A percentile compares a stretch with the other conserved stretches of the same genome.
Conservation (phyloP, 2,113 vertebrate species). For the Cichladusa arquata region DNA sequence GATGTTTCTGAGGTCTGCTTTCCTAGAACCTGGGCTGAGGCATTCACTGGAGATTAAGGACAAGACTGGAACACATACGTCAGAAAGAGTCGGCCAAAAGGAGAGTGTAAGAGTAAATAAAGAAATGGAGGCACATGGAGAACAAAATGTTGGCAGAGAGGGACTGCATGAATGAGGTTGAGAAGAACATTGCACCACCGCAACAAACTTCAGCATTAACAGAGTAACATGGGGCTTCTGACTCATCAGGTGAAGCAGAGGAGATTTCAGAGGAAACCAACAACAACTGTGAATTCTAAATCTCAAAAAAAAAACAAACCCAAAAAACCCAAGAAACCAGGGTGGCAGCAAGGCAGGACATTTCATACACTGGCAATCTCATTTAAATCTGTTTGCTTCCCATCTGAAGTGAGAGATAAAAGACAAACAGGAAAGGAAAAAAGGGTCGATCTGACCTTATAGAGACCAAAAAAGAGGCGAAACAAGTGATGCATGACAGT, state of each 20-base stretch:
- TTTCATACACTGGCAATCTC: background rate
- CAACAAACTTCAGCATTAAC: background rate
- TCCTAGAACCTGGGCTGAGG: background rate
- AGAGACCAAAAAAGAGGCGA: background rate
- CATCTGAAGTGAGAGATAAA: background rate
- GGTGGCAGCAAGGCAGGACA: background rate
- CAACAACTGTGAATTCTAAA: background rate
- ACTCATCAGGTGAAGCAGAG: background rate
- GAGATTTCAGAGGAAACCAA: background rate
- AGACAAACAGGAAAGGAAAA: background rate
- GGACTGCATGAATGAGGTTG: background rate
- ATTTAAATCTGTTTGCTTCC: background rate
- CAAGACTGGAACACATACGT: background rate
- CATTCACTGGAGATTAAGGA: background rate
- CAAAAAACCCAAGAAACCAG: background rate
- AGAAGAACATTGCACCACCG: background rate
- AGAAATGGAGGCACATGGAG: background rate
- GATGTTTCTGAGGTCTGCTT: background rate
- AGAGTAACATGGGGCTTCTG: background rate
- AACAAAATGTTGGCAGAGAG: background rate
- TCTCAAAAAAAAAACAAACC: background rate
- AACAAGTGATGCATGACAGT: background rate
- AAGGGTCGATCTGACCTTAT: background rate
- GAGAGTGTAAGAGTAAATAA: background rate
- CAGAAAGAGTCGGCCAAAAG: background rate